Base-by-base conservation (phyloP, 2,113 vertebrate genomes). In the Brachyistius frenatus region DNA sequence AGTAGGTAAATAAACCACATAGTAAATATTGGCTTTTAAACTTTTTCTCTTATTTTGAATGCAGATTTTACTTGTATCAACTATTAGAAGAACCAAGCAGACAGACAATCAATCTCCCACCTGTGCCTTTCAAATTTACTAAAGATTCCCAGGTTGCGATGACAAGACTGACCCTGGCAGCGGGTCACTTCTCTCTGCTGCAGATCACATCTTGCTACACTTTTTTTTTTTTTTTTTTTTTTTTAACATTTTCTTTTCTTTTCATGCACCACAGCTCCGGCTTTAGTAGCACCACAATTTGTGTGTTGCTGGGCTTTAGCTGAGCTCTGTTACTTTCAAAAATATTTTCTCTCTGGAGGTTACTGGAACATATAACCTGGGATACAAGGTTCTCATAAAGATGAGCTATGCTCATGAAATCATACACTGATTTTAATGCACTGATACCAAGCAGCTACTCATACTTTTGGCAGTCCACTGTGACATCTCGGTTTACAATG, bases 91-190 rank as follows among this genome's bases (percentile, higher is more conserved):
- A 44, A 44, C 41, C 41, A 13, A 44, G 10, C 41, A 44, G 41
- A 44, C 41, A 13, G 41, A 64, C 49, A 61, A 70, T 69, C 70
- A 56, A 49, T 76, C 53, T 66, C 39, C 47, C 66, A 57, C 47
- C 33, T 44, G 23, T 32, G 35, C 2, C 7, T 84, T 76, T 89
- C 58, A 65, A 80, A 77, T 82, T 85, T 74, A 5, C 41, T 55
- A 60, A 73, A 15, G 71, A 79, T 58, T 58, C 49, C 36, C 56
- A 70, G 41, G 61, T 49, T 71, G 69, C 62, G 56, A 70, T 67
- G 71, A 86, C 71, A 66, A 58, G 33, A 72, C 73, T n/a, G 47
- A 81, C 69, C 72, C 61, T 14, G 46, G 11, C 6, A 7, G 15
- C 4, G 56, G 71, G 47, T 84, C 85, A 44, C 37, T 49, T 30